Evolutionary conservation across 35 echinoderm and acorn worm species (phyloP), one percentile per base, ranked within the genome.

Genomic region (Ptychodera flava): DNA sequence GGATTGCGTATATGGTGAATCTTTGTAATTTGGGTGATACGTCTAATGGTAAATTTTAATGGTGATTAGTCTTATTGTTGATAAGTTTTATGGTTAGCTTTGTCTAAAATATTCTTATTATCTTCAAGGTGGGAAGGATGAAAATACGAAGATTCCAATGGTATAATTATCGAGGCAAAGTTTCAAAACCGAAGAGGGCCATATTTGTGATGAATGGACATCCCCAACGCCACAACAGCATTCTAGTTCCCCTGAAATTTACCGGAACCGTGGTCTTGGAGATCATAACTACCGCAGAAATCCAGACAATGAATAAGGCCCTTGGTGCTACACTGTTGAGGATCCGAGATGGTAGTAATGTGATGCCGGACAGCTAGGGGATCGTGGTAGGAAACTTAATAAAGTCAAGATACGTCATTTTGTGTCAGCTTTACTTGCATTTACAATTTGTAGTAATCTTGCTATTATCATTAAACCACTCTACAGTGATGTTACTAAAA

Each of bases 291-390:
- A n/a, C n/a, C n/a, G n/a, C n/a, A n/a, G n/a, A n/a, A 79, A 1
- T 31, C 78, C 78, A 1, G 78, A 79, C 28, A 31, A 31, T 10
- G 28, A 28, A 1, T n/a, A n/a, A 6, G 32, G 1, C 28, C 28
- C 78, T 79, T 79, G 78, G 78, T 79, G 78, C 32, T 79, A 79
- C 32, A 79, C 78, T 1, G 32, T 31, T 10, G 78, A 79, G 29
- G 29, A 28, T 79, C 28, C 1, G 1, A 79, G 78, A 28, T 79
- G 1, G 1, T 28, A 79, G 32, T 1, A 6, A 30, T 79, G 78
- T 28, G 78, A 79, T 28, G 32, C 32, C 32, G 78, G 78, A 30
- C 1, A 10, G 1, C 78, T 1, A 10, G 28, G 78, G 1, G 1
- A 79, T n/a, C n/a, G n/a, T n/a, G n/a, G n/a, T n/a, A n/a, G n/a